These are phyloP conservation scores for Ellobius talpinus DNA, from an alignment of 2,113 vertebrate species.

Conservation along the genomic window DNA sequence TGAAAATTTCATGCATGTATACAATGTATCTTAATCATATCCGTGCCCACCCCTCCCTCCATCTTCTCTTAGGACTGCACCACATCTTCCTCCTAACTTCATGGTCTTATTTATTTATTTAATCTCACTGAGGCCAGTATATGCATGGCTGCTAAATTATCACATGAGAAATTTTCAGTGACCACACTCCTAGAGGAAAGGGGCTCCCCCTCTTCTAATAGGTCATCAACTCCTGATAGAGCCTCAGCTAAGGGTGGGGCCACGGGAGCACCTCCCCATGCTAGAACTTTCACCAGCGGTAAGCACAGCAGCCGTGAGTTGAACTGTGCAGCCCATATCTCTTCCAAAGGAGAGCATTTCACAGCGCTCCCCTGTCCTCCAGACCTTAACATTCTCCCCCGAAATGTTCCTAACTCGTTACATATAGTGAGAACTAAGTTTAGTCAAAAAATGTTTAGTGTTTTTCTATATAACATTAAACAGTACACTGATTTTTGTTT, in stretches of 20 bases:
- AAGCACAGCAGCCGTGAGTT: neutral
- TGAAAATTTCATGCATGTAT: neutral
- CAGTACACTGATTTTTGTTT: neutral
- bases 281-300: neutral
- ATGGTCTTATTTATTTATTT: neutral
- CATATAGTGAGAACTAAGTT: neutral
- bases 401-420: neutral
- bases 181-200: neutral
- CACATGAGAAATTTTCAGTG: neutral
- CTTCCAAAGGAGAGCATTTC: neutral
- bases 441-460: neutral
- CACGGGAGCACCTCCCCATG: neutral
- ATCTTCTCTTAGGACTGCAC: too few relatives aligned
- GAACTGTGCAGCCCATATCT: neutral
- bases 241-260: neutral
- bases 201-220: neutral
- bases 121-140: neutral
- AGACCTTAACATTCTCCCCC: neutral
- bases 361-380: neutral
- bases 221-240: too few relatives aligned
- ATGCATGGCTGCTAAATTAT: neutral
- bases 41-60: neutral
- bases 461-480: constrained; percentile 36
- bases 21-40: neutral
- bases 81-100: neutral